These are phyloP conservation scores for Rhizomys pruinosus DNA, from an alignment of 2,113 vertebrate species.

Conservation along the genomic window DNA sequence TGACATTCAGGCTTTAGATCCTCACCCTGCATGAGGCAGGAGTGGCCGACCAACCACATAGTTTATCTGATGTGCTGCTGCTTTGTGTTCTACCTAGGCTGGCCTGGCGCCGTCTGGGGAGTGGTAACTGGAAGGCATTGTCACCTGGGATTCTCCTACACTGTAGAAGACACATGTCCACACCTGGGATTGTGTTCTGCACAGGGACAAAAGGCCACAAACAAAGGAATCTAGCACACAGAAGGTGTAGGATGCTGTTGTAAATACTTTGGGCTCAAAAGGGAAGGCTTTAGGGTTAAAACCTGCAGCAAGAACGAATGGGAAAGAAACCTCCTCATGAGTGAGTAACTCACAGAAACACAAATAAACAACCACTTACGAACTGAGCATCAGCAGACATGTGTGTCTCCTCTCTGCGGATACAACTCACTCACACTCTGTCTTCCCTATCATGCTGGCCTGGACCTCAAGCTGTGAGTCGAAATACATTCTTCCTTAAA, in stretches of 20 bases:
- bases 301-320: conserved; percentile 60
- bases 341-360: conserved; percentile 63
- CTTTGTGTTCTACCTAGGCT: background rate
- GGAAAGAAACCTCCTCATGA: conserved; percentile 28
- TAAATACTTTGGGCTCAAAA: conserved; percentile 47
- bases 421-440: background rate
- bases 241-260: background rate
- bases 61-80: too few species aligned
- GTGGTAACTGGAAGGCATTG: background rate
- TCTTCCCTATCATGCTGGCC: background rate
- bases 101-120: background rate
- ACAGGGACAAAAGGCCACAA: background rate
- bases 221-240: background rate
- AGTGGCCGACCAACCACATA: too few species aligned
- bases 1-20: too few species aligned
- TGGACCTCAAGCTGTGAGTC: background rate
- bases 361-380: conserved; percentile 53
- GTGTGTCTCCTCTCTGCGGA: background rate
- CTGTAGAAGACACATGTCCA: background rate
- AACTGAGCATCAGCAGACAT: background rate
- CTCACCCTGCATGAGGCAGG: too few species aligned
- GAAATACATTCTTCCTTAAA: background rate
- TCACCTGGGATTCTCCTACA: background rate
- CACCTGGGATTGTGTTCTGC: background rate
- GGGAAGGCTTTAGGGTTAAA: conserved; percentile 66